phyloP scores from a whole-genome alignment of 2,113 vertebrate genomes.

The Puffinus mauretanicus region DNA sequence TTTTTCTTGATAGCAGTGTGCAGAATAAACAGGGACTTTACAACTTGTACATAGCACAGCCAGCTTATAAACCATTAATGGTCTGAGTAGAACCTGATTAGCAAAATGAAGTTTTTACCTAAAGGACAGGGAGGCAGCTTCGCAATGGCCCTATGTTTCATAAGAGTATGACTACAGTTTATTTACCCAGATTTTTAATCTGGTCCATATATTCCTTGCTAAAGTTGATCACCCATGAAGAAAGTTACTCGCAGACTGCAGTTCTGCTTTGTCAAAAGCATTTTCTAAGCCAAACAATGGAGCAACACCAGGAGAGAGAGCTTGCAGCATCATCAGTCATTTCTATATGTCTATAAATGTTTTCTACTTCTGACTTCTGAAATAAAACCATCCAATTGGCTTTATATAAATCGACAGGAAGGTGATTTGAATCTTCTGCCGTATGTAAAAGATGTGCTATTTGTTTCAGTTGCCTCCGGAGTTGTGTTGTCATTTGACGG shows the following conservation, averaged over 20 bases:
- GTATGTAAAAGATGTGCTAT: background rate
- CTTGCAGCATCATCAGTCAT: background rate
- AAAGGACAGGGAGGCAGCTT: background rate
- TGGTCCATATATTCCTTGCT: background rate
- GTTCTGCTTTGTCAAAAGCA: background rate
- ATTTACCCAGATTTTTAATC: background rate
- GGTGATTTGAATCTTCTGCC: background rate
- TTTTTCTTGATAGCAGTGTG: background rate
- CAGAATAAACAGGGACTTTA: background rate
- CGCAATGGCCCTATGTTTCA: background rate
- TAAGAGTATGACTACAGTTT: background rate
- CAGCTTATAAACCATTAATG: background rate
- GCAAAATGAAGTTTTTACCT: background rate
- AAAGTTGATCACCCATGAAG: background rate
- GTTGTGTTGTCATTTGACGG: accelerated
- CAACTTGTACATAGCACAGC: background rate
- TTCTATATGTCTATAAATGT: background rate
- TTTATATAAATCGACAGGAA: background rate
- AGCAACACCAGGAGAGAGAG: background rate
- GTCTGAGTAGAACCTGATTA: background rate
- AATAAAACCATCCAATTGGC: background rate
- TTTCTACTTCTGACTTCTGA: background rate
- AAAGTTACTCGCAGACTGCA: background rate
- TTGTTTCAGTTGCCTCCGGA: background rate
- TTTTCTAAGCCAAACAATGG: background rate